phyloP scores from a whole-genome alignment of 2,113 vertebrate genomes.

The Phaethon lepturus region DNA sequence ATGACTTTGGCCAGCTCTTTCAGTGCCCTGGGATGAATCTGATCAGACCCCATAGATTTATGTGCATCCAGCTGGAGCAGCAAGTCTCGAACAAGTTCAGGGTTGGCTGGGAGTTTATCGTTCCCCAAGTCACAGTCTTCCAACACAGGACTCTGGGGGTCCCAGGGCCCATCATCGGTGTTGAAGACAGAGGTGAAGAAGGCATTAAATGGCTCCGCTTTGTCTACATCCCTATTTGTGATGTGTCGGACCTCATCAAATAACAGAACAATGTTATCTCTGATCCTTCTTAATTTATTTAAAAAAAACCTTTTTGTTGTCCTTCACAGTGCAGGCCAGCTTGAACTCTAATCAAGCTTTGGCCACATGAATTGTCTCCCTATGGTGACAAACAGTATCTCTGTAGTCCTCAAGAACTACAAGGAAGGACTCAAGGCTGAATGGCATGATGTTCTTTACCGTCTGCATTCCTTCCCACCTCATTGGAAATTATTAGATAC shows the following conservation, averaged over 20 bases:
- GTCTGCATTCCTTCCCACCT: neutral
- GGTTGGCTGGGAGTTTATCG: neutral
- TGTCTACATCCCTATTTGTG: neutral
- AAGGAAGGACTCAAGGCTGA: neutral
- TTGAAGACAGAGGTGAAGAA: neutral
- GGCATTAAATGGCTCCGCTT: neutral
- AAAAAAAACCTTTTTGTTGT: neutral
- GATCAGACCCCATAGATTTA: fast-evolving
- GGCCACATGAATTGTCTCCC: neutral
- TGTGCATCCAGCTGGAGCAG: neutral
- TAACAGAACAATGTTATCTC: neutral
- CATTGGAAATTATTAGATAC: neutral
- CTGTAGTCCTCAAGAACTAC: neutral
- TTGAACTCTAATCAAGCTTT: neutral
- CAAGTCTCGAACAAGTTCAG: neutral
- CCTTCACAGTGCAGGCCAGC: neutral
- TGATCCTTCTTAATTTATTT: neutral
- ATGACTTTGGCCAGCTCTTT: neutral
- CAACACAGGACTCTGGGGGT: no score
- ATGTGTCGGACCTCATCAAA: neutral
- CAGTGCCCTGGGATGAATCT: neutral
- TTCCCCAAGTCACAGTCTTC: neutral
- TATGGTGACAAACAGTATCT: fast-evolving
- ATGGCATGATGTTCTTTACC: fast-evolving
- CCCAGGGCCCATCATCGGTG: no score